A percentile compares a stretch with the other conserved stretches of the same genome.
phyloP scores from a whole-genome alignment of 2,888 invertebrate genomes.

The Fragum fragum region DNA sequence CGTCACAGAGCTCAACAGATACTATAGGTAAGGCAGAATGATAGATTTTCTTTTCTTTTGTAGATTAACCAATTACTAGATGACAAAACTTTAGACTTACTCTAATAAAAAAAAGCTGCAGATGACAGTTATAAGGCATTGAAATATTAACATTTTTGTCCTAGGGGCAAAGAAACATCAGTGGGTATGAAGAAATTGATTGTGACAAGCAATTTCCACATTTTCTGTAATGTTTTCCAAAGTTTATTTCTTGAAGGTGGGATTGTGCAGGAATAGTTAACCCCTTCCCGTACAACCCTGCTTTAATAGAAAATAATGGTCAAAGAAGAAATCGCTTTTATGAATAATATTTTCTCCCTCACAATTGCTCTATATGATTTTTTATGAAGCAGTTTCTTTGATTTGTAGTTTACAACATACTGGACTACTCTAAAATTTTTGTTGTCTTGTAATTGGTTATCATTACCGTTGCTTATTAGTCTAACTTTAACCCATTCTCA shows the following conservation, averaged over 20 bases:
- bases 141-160: background rate
- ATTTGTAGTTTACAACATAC: too few relatives aligned
- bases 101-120: background rate
- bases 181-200: background rate
- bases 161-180: background rate
- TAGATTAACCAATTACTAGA: background rate
- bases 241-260: background rate
- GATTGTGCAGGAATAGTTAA: background rate
- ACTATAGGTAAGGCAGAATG: constrained; percentile 24
- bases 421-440: too few relatives aligned
- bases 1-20: constrained; percentile 34
- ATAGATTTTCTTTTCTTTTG: too few relatives aligned
- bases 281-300: too few relatives aligned
- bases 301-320: too few relatives aligned
- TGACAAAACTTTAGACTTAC: background rate
- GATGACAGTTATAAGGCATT: background rate
- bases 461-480: too few relatives aligned
- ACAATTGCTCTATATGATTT: too few relatives aligned
- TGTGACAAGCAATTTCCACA: background rate
- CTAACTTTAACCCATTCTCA: too few relatives aligned
- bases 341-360: too few relatives aligned
- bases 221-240: background rate
- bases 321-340: too few relatives aligned
- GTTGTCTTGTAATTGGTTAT: too few relatives aligned
- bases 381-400: too few relatives aligned